A percentile compares a stretch with the other conserved stretches of the same genome.
Evolutionary conservation across 2,113 vertebrate genomes (phyloP).

Genomic region (Probosciger aterrimus): DNA sequence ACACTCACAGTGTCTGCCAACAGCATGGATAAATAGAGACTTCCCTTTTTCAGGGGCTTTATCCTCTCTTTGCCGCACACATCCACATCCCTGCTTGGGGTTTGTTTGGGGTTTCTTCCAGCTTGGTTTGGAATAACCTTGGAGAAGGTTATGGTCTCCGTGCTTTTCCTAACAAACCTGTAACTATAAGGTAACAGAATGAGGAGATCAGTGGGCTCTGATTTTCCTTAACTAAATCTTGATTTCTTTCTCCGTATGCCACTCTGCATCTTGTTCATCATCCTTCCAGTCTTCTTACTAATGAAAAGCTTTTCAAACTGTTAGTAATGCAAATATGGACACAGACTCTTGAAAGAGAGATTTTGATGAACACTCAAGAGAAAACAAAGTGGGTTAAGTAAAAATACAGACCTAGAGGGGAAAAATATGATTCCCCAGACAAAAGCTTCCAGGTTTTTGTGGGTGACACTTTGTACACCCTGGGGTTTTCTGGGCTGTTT

Average conservation of each 20-base stretch:
- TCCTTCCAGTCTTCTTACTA: not conserved
- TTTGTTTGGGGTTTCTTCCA: not conserved
- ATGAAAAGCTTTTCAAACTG: not conserved
- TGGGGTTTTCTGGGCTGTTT: not conserved
- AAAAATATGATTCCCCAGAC: not conserved
- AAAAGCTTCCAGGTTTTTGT: accelerated
- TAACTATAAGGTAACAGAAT: not conserved
- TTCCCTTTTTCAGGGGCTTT: not conserved
- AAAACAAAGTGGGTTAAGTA: not conserved
- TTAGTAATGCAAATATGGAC: not conserved
- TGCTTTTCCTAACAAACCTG: not conserved
- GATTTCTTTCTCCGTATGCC: not conserved
- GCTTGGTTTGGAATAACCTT: not conserved
- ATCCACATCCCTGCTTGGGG: accelerated
- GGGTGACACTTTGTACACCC: not conserved
- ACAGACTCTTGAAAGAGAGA: not conserved
- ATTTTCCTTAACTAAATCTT: not conserved
- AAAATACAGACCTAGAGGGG: not conserved
- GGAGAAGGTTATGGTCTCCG: not conserved
- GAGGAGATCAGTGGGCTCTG: not conserved
- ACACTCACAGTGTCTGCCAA: not conserved
- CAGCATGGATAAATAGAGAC: not conserved
- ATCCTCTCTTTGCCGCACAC: not conserved
- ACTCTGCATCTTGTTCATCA: not conserved
- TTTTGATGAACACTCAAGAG: not conserved